These are phyloP conservation scores for Rhyacophila evoluta DNA, from an alignment of 2,888 invertebrate genomes.

Conservation along the genomic window DNA sequence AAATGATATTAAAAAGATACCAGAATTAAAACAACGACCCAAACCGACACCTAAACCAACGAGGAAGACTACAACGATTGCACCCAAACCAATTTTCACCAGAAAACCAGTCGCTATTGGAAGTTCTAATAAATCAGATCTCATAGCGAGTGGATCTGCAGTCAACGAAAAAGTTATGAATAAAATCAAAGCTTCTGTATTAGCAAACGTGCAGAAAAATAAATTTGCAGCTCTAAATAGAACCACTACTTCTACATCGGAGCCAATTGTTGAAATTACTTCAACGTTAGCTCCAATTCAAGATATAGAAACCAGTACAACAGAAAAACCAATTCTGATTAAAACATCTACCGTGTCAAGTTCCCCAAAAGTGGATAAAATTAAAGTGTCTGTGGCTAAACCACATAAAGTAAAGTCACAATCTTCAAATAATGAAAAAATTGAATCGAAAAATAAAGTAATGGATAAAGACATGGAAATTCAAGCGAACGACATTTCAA, in stretches of 20 bases:
- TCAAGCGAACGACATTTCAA: slow-evolving; percentile 55
- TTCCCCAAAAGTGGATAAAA: slow-evolving; percentile 47
- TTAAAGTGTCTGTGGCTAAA: slow-evolving; percentile 41
- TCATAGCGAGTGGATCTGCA: slow-evolving; percentile 66
- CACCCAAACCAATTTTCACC: slow-evolving; percentile 60
- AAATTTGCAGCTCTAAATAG: slow-evolving; percentile 61
- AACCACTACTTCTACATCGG: slow-evolving; percentile 55
- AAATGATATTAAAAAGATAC: slow-evolving; percentile 57
- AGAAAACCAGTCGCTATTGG: slow-evolving; percentile 59
- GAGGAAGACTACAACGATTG: slow-evolving; percentile 50
- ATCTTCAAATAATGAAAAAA: slow-evolving; percentile 56
- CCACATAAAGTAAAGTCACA: slow-evolving; percentile 52
- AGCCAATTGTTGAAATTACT: neutral
- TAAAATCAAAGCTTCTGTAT: slow-evolving; percentile 74
- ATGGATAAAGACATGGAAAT: slow-evolving; percentile 60
- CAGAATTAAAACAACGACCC: slow-evolving; percentile 55
- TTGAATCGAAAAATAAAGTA: slow-evolving; percentile 61
- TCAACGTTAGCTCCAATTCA: neutral
- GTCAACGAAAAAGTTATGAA: slow-evolving; percentile 69
- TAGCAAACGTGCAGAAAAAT: slow-evolving; percentile 69
- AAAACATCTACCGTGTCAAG: slow-evolving; percentile 41
- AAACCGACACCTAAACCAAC: slow-evolving; percentile 55
- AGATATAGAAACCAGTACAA: slow-evolving; percentile 53
- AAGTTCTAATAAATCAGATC: slow-evolving; percentile 66
- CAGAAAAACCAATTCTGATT: slow-evolving; percentile 57